Evolutionary conservation across 2,888 invertebrate species (phyloP).

Genomic region (Amphipyra berbera): DNA sequence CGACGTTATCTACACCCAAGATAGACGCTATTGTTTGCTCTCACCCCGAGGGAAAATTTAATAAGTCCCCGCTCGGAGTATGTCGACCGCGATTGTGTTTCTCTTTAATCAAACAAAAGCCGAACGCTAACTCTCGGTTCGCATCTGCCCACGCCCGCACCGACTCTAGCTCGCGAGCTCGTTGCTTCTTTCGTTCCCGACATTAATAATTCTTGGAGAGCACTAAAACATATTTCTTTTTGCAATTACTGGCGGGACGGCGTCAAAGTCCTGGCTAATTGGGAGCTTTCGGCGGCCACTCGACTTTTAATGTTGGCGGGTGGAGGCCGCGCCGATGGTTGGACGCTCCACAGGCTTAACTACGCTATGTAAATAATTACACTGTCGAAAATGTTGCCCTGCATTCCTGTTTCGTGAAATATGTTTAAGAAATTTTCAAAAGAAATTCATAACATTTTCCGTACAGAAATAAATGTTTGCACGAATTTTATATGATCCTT

Average conservation of each 20-base stretch:
- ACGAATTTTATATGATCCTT: conserved; percentile 13
- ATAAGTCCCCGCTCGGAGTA: conserved; percentile 78
- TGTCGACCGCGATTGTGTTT: conserved; percentile 79
- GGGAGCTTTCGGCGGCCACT: conserved; percentile 84
- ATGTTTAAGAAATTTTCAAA: conserved; percentile 62
- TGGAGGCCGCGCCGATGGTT: conserved; percentile 62
- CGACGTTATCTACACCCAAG: conserved; percentile 83
- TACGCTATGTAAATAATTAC: conserved; percentile 76
- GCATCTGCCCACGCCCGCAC: conserved; percentile 56
- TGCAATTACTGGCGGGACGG: conserved; percentile 78
- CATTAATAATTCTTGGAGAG: conserved; percentile 78
- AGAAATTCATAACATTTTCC: conserved; percentile 59
- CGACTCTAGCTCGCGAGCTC: conserved; percentile 37
- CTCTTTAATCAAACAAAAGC: conserved; percentile 81
- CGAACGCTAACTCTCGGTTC: conserved; percentile 65
- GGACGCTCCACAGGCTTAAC: conserved; percentile 60
- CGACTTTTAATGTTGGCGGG: conserved; percentile 79
- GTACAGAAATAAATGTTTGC: conserved; percentile 28
- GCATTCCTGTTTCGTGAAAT: conserved; percentile 70
- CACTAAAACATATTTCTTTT: conserved; percentile 84
- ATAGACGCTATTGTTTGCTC: conserved; percentile 83
- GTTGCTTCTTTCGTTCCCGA: conserved; percentile 60
- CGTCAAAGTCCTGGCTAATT: conserved; percentile 86
- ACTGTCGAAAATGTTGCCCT: conserved; percentile 64
- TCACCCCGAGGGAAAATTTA: conserved; percentile 82